Evolutionary conservation across 1,140 invertebrate species (phyloP), one percentile per base, ranked within the genome.

Genomic region (Monomorium pharaonis): DNA sequence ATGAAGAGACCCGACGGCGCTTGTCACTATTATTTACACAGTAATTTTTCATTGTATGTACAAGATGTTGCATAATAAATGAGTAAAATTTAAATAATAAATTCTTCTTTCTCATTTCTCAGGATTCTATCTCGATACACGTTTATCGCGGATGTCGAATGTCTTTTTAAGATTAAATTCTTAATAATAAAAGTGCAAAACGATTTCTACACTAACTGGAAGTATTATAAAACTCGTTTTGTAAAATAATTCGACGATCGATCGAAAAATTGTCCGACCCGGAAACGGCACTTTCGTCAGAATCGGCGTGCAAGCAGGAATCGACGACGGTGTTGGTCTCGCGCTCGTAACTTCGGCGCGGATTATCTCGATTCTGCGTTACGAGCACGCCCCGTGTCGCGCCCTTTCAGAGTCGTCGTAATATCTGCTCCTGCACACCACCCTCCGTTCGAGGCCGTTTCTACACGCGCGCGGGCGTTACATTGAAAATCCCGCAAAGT

Each of bases 401-500:
- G 7, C 16, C 37, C 63, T 58, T 60, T 54, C 47, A 37, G 24
- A 81, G 21, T 80, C 62, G 21, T 33, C 24, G 56, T 47, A 37
- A 75, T 58, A 42, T 75, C 69, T 49, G 54, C 44, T 18, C 16
- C 9, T 47, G 3, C 33, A 18, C 63, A n/a, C 62, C 58, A 49
- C 58, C 65, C 72, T 60, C 12, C 18, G 3, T 16, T n/a, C n/a
- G n/a, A 51, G 18, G 21, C n/a, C 47, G 65, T 30, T 58, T 14
- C 51, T 33, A 21, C 58, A n/a, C 44, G 24, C 65, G 12, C n/a
- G 37, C 37, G 18, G n/a, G 65, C 58, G 88, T 56, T 76, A 87
- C 88, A 90, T 90, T 87, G 89, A 90, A n/a, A 90, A 90, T 89
- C 88, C 88, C 62, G 75, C 88, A 54, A 77, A 90, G 85, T 90